A percentile compares a stretch with the other conserved stretches of the same genome.
These are phyloP conservation scores for Myoxocephalus aenaeus DNA, from an alignment of 2,797 vertebrate genomes.

Conservation along the genomic window DNA sequence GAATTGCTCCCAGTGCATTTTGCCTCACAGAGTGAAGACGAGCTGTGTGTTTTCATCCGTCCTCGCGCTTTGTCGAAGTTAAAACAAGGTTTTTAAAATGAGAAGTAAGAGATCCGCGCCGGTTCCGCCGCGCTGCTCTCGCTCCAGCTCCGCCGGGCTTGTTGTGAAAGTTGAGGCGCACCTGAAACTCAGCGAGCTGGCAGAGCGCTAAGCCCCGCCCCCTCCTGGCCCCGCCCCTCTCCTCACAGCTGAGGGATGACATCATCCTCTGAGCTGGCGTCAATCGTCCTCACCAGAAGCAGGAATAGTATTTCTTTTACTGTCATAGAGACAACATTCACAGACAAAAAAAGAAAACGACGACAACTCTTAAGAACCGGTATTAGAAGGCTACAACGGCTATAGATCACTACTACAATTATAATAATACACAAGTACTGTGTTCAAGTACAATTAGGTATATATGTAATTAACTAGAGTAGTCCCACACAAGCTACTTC, in stretches of 20 bases:
- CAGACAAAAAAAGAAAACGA: neutral
- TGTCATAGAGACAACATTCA: neutral
- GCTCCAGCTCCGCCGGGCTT: slow-evolving; percentile 42
- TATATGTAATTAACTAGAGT: neutral
- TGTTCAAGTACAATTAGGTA: neutral
- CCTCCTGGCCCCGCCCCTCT: slow-evolving; percentile 5
- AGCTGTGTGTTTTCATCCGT: slow-evolving; percentile 45
- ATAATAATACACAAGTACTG: neutral
- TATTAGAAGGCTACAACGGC: neutral
- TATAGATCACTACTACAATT: neutral
- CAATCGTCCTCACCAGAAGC: slow-evolving; percentile 32
- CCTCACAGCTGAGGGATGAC: slow-evolving; percentile 58
- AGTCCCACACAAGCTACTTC: neutral
- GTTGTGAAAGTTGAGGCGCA: slow-evolving; percentile 77
- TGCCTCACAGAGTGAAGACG: neutral
- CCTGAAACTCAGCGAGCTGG: slow-evolving; percentile 66
- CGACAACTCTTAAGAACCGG: neutral
- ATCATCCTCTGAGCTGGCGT: slow-evolving; percentile 64
- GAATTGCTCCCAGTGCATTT: slow-evolving; percentile 86
- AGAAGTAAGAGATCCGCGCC: neutral
- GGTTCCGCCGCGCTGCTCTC: neutral
- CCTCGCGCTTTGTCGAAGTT: neutral
- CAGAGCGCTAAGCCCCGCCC: slow-evolving; percentile 50
- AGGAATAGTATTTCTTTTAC: slow-evolving; percentile 33
- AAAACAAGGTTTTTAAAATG: neutral